Evolutionary conservation across 2,888 invertebrate genomes (phyloP).

Genomic region (Esperia sulphurella): DNA sequence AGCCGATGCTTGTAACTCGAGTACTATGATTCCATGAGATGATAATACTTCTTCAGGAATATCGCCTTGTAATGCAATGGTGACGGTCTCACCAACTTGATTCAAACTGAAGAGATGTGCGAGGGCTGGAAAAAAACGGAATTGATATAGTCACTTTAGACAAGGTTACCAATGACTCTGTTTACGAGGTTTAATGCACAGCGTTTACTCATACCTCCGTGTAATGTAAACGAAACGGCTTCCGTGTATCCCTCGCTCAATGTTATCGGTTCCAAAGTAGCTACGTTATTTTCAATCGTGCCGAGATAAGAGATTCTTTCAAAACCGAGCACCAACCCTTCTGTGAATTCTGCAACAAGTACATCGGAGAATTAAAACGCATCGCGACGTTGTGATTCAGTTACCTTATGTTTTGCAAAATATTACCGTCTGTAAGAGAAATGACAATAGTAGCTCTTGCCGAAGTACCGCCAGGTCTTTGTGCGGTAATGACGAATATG

Average conservation of each 20-base stretch:
- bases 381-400: too few relatives aligned
- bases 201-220: constrained; percentile 29
- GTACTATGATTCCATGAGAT: constrained; percentile 17
- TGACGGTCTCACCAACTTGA: constrained; percentile 13
- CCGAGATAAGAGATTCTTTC: constrained; percentile 29
- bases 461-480: constrained; percentile 9
- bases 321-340: constrained; percentile 25
- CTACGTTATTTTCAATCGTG: constrained; percentile 17
- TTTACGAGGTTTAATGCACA: too few relatives aligned
- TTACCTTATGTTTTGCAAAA: too few relatives aligned
- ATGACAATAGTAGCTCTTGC: constrained; percentile 20
- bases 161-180: too few relatives aligned
- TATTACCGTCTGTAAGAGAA: constrained; percentile 15
- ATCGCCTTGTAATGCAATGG: constrained; percentile 9
- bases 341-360: constrained; percentile 12
- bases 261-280: constrained; percentile 24
- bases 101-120: neutral
- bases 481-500: constrained; percentile 16
- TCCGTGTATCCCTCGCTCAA: constrained; percentile 28
- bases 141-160: too few relatives aligned
- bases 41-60: constrained; percentile 23
- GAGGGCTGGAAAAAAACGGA: constrained; percentile 22
- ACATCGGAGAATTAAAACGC: neutral
- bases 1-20: constrained; percentile 24
- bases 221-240: constrained; percentile 23